A percentile compares a stretch with the other conserved stretches of the same genome.
These are phyloP conservation scores for Poecilobothrus nobilitatus DNA, from an alignment of 2,888 invertebrate species.

Conservation along the genomic window DNA sequence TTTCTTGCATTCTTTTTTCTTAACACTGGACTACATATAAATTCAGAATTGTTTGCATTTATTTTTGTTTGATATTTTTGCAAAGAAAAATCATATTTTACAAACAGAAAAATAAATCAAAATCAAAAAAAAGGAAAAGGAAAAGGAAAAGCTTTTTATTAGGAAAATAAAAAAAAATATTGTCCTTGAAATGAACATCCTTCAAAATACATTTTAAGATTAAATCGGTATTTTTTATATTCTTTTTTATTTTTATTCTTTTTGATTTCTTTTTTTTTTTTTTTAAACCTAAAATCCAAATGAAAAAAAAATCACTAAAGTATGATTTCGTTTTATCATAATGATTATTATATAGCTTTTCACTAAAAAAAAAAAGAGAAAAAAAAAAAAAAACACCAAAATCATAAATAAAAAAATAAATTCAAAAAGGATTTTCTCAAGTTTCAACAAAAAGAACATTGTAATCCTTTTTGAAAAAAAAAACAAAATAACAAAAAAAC, in stretches of 20 bases:
- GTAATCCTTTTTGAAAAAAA: neutral
- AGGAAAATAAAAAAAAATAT: no score
- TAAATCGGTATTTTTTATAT: no score
- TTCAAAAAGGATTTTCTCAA: neutral
- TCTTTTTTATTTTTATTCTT: neutral
- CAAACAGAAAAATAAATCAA: no score
- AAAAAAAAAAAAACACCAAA: no score
- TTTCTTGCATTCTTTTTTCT: no score
- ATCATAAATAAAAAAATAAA: no score
- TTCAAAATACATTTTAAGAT: neutral
- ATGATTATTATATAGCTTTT: neutral
- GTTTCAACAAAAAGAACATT: constrained; percentile 4
- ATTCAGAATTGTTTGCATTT: no score
- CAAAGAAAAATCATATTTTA: no score
- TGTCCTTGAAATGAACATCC: neutral
- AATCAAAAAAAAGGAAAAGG: no score
- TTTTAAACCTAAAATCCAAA: neutral
- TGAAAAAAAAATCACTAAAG: neutral
- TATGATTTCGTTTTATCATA: neutral
- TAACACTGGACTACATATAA: no score
- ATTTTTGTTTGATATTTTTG: no score
- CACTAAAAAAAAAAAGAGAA: neutral
- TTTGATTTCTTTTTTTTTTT: neutral
- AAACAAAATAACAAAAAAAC: neutral
- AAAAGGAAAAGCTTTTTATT: no score